Conservation (phyloP, 30 jellyfish, hydroid and myxozoan genomes). For the Rhopilema esculentum region DNA sequence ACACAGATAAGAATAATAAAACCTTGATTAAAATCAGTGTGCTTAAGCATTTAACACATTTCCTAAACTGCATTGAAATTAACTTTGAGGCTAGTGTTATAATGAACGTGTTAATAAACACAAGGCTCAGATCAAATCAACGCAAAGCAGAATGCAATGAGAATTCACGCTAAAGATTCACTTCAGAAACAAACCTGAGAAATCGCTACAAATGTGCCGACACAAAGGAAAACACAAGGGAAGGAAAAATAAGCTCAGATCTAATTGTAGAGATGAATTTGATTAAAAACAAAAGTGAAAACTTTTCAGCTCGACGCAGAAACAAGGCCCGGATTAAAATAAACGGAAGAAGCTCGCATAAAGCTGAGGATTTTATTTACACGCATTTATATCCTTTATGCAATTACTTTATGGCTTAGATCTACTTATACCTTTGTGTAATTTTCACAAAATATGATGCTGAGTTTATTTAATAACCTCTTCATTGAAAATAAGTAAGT, state of each 20-base stretch:
- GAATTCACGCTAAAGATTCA: background rate
- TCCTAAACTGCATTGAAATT: background rate
- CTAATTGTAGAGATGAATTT: background rate
- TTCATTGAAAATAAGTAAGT: too few relatives aligned
- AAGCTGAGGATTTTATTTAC: background rate
- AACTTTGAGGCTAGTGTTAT: background rate
- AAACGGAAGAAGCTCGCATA: background rate
- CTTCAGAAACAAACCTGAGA: background rate
- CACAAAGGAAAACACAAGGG: background rate
- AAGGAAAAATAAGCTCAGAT: slow-evolving; percentile 7
- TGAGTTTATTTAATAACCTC: background rate
- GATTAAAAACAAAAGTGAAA: background rate
- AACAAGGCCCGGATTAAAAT: background rate
- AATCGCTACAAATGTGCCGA: background rate
- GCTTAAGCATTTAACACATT: background rate
- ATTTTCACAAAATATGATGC: background rate
- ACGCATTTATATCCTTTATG: background rate
- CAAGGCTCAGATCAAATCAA: background rate
- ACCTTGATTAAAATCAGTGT: background rate
- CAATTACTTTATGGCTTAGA: background rate
- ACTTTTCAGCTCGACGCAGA: background rate
- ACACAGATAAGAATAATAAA: background rate
- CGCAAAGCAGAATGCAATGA: background rate
- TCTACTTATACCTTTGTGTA: background rate
- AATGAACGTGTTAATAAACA: background rate